These are phyloP conservation scores for Rhabdomys dilectus DNA, from an alignment of 2,113 vertebrate genomes.

Conservation along the genomic window DNA sequence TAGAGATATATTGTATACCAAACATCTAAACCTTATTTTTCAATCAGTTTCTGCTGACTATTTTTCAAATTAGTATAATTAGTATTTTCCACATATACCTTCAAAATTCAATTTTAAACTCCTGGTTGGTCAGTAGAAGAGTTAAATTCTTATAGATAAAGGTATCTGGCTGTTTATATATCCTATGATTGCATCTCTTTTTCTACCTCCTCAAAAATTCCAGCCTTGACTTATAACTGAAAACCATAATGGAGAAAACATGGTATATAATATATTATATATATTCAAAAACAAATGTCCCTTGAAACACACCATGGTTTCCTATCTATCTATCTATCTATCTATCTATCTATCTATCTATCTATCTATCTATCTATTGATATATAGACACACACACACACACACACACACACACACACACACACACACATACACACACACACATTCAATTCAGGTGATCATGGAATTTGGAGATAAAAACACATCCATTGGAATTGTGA, in stretches of 20 bases:
- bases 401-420: too few species aligned
- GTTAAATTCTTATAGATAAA: constrained; percentile 52
- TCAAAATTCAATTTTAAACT: constrained; percentile 52
- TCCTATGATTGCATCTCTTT: constrained; percentile 54
- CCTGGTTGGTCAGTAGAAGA: constrained; percentile 23
- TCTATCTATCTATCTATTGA: too few species aligned
- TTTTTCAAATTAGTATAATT: constrained; percentile 65
- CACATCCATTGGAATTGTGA: neutral
- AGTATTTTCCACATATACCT: constrained; percentile 19
- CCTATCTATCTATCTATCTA: too few species aligned
- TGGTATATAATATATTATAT: neutral
- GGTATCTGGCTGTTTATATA: constrained; percentile 66
- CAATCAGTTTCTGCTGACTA: constrained; percentile 60
- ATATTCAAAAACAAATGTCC: too few species aligned
- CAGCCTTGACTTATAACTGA: constrained; percentile 62
- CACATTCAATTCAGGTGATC: constrained; percentile 47
- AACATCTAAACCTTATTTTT: constrained; percentile 55
- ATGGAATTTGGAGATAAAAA: neutral
- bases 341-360: too few species aligned
- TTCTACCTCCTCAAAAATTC: constrained; percentile 68
- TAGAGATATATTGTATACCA: constrained; percentile 53
- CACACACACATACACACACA: too few species aligned
- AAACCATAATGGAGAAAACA: constrained; percentile 26
- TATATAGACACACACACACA: too few species aligned
- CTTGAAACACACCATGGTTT: too few species aligned